Base-by-base conservation (phyloP, 2,797 vertebrate species). In the Darevskia mixta region DNA sequence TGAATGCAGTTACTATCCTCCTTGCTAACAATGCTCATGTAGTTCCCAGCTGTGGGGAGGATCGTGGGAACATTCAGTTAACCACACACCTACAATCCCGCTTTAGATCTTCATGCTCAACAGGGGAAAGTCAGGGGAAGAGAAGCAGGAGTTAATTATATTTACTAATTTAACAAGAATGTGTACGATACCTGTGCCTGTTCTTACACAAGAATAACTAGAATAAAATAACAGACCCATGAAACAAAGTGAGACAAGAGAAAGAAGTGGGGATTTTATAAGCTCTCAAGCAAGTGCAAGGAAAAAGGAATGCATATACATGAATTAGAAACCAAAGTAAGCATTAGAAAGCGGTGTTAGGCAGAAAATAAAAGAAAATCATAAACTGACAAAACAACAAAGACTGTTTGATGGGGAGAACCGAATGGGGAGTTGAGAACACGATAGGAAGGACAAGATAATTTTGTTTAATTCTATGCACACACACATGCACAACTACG, bases 191-290 rank as follows among this genome's bases (percentile, higher is more conserved):
- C 49, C 66, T 79, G 45, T 43, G 27, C 29, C 77, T 86, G 73
- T 75, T 91, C 49, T 64, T n/a, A 77, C 23, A 23, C 25, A 88
- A 3, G 4, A 90, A 69, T 11, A 84, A 83, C 7, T 2, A 78
- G 81, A 90, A 78, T 1, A 80, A 91, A 87, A 83, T n/a, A 23
- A 18, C 35, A 32, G 2, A 58, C 25, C 1, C 25, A 5, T 15
- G 1, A 27, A 83, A 23, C 23, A 2, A 23, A 90, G 5, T 8
- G 5, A 82, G 29, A 35, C 82, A 29, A 71, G 23, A 76, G 45
- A 87, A 86, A 45, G 25, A 84, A 7, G 61, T 18, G 3, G 61
- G 61, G 61, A 0, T 4, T 9, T 23, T 86, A 38, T 8, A 81
- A 4, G 1, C 85, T 61, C 8, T 27, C 5, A 81, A 13, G 73